A percentile compares a stretch with the other conserved stretches of the same genome.
phyloP scores from a whole-genome alignment of 53 echinoderm and acorn worm species.

The Arbacia lixula region DNA sequence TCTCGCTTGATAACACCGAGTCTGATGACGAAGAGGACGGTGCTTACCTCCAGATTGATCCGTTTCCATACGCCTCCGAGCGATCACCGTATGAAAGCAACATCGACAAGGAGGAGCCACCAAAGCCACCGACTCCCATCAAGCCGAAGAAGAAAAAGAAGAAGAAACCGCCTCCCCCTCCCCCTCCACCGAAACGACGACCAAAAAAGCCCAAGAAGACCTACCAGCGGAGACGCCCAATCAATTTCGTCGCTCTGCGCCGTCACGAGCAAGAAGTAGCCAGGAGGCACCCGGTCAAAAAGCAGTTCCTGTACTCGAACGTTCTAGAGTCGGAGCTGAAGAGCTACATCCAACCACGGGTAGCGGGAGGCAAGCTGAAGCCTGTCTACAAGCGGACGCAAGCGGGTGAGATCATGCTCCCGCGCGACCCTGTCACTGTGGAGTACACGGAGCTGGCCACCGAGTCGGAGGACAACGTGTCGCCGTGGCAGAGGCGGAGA shows the following conservation, averaged over 20 bases:
- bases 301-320: slow-evolving; percentile 87
- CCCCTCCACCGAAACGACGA: slow-evolving; percentile 33
- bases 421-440: slow-evolving; percentile 12
- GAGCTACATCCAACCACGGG: slow-evolving; percentile 69
- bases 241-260: slow-evolving; percentile 59
- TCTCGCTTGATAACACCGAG: slow-evolving; percentile 15
- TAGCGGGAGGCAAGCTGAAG: slow-evolving; percentile 89
- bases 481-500: slow-evolving; percentile 38
- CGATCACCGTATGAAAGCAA: slow-evolving; percentile 44
- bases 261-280: slow-evolving; percentile 75
- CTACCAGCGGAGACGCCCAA: slow-evolving; percentile 27
- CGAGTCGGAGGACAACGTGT: not conserved
- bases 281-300: slow-evolving; percentile 71
- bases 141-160: slow-evolving; percentile 43
- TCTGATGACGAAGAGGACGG: slow-evolving; percentile 7
- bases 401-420: slow-evolving; percentile 28
- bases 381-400: slow-evolving; percentile 54
- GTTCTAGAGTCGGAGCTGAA: slow-evolving; percentile 71
- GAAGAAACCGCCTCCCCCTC: not conserved
- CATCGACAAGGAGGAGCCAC: not conserved
- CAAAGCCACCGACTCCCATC: slow-evolving; percentile 18
- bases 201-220: slow-evolving; percentile 4
- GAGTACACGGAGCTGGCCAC: slow-evolving; percentile 12
- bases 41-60: slow-evolving; percentile 1
- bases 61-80: slow-evolving; percentile 34